Base-by-base conservation (phyloP, 2,888 invertebrate genomes). In the Clostera curtula region DNA sequence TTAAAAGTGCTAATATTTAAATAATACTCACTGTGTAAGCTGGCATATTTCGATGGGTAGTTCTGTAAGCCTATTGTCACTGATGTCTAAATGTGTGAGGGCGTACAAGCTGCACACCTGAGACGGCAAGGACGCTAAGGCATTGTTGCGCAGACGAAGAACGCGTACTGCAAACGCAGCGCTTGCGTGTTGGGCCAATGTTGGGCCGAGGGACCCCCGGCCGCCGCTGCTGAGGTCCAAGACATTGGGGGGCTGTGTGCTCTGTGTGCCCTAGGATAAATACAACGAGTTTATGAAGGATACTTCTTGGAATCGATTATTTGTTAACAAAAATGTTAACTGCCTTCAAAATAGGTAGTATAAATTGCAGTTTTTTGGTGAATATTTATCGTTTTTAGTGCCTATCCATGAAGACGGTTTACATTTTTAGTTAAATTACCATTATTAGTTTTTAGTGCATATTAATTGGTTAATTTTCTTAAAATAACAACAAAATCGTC, bases 21-120 rank as follows among this genome's bases (percentile, higher is more conserved):
- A 30, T 12, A 14, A 18, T 24, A 74, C 82, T 75, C 47, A 83
- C 82, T 82, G 79, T 21, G 59, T 59, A 12, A 83, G 61, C 25
- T 67, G 85, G 49, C 76, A 82, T 54, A 92, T 88, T 59, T 89
- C 90, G 22, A 84, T 69, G 0, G 91, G 90, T 31, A 92, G 64
- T 34, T 86, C 85, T 27, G 85, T 66, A 42, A 92, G 85, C 43
- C 85, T 84, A 60, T 92, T 92, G 54, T 90, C 87, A 24, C 90
- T 88, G 39, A 92, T 70, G 61, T 92, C 90, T 29, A 92, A 82
- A 31, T 86, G 86, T 18, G 87, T 87, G 36, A 92, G 70, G 2
- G 86, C 77, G n/a, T 73, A 71, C 34, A 91, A 69, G 27, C 85
- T 76, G 55, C 89, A 79, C 29, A 89, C 67, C 46, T 88, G 88